Percentiles rank a stretch among this genome's conserved stretches.
These are phyloP conservation scores for Caenorhabditis briggsae DNA, from an alignment of 1,140 invertebrate genomes.

Conservation along the genomic window DNA sequence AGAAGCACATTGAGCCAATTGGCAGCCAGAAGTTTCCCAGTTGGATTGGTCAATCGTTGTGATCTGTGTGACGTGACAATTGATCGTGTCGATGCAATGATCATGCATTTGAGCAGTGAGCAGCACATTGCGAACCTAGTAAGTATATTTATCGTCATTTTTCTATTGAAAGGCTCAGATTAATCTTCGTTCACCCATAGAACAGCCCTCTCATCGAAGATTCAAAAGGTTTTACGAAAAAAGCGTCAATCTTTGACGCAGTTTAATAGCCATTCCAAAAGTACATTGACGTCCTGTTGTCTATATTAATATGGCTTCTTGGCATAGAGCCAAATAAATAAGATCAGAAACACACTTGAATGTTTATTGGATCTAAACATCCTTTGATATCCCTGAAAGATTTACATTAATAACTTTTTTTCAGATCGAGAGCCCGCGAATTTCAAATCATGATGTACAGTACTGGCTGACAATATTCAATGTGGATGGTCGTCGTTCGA, in stretches of 20 bases:
- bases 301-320: too few relatives aligned
- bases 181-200: too few relatives aligned
- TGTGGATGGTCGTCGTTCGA: not conserved
- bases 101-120: not conserved
- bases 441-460: not conserved
- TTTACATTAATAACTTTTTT: not conserved
- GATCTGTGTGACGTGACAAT: not conserved
- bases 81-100: not conserved
- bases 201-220: too few relatives aligned
- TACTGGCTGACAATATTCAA: not conserved
- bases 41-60: slow-evolving; percentile 20
- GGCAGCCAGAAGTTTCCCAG: not conserved
- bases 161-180: too few relatives aligned
- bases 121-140: not conserved
- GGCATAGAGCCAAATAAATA: too few relatives aligned
- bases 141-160: not conserved
- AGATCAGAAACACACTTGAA: too few relatives aligned
- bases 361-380: too few relatives aligned
- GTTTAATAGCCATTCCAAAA: too few relatives aligned
- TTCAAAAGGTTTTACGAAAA: too few relatives aligned
- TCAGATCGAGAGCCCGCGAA: not conserved
- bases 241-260: too few relatives aligned
- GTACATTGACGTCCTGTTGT: too few relatives aligned
- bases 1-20: not conserved
- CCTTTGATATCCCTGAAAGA: too few relatives aligned